Percentiles rank a stretch among this genome's conserved stretches.
These are phyloP conservation scores for Prosapia bicincta DNA, from an alignment of 2,888 invertebrate species.

Conservation along the genomic window DNA sequence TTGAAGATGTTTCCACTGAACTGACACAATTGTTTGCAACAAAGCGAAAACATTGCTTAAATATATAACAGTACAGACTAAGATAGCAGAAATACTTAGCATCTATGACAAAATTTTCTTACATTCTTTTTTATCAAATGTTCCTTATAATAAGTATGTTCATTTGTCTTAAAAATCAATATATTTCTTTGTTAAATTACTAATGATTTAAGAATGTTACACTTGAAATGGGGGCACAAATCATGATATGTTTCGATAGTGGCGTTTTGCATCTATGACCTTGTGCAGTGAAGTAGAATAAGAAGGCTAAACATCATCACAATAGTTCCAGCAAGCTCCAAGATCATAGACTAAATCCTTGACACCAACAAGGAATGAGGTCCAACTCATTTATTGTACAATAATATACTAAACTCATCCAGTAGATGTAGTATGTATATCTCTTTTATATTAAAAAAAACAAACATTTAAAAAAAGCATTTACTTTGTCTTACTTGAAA, in stretches of 20 bases:
- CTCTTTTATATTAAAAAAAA: no score
- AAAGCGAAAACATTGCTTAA: constrained; percentile 27
- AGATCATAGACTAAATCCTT: constrained; percentile 20
- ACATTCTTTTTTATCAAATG: constrained; percentile 29
- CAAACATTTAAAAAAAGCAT: no score
- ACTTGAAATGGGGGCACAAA: constrained; percentile 69
- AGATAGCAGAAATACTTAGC: constrained; percentile 27
- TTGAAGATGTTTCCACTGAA: constrained; percentile 27
- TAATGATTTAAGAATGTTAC: constrained; percentile 51
- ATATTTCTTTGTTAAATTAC: constrained; percentile 33
- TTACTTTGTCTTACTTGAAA: no score
- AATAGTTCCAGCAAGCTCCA: constrained; percentile 11
- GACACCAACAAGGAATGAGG: constrained; percentile 26
- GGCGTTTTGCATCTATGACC: constrained; percentile 53
- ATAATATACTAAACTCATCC: no score
- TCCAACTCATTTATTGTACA: constrained; percentile 3
- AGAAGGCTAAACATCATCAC: constrained; percentile 14
- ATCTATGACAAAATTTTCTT: constrained; percentile 17
- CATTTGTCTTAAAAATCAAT: constrained; percentile 23
- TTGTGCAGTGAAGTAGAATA: constrained; percentile 10
- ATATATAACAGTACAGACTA: constrained; percentile 26
- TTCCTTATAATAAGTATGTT: constrained; percentile 24
- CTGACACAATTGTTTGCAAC: constrained; percentile 16
- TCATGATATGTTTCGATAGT: constrained; percentile 76
- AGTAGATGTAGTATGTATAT: no score